Evolutionary conservation across 2,888 invertebrate genomes (phyloP), one percentile per base, ranked within the genome.

Genomic region (Drosophila incognita): DNA sequence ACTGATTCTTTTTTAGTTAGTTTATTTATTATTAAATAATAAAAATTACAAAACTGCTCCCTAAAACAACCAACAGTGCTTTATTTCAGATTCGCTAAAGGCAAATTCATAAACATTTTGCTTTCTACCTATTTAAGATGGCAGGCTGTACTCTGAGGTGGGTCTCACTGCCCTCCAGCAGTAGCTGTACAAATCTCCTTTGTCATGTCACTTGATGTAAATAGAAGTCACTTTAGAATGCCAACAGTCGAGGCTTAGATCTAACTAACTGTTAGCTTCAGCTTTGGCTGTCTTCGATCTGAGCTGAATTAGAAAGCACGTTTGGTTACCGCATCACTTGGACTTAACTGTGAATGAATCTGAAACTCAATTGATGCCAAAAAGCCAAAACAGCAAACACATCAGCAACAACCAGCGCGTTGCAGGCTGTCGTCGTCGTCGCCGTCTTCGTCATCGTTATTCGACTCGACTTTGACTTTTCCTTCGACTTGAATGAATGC

Each of bases 401-500:
- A 66, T 59, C 46, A 56, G 29, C 53, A 63, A 59, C 40, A 36
- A 38, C 56, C 81, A 81, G 78, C 60, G 61, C 66, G 69, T 52
- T 69, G 74, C 71, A 57, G 38, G 52, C 69, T 79, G 72, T 64
- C 62, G 59, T 51, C 60, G 65, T 60, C 69, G 65, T 40, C 71
- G 65, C 68, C 58, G 57, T 40, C n/a, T 63, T 70, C 52, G 54
- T 63, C 69, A 62, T 71, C 70, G 42, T 57, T 57, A 60, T 70
- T 52, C 54, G 64, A 51, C 67, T 56, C 48, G 15, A 46, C 40
- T 60, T 15, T 27, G 49, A 59, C 53, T 74, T 60, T 62, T 64
- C 49, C 71, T 79, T 75, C 69, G 74, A 70, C 49, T 74, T 74
- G 69, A 82, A 87, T 84, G 87, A 75, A 87, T 89, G 87, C 87